Base-by-base conservation (phyloP, 2,888 invertebrate genomes). In the Pollenia amentaria region DNA sequence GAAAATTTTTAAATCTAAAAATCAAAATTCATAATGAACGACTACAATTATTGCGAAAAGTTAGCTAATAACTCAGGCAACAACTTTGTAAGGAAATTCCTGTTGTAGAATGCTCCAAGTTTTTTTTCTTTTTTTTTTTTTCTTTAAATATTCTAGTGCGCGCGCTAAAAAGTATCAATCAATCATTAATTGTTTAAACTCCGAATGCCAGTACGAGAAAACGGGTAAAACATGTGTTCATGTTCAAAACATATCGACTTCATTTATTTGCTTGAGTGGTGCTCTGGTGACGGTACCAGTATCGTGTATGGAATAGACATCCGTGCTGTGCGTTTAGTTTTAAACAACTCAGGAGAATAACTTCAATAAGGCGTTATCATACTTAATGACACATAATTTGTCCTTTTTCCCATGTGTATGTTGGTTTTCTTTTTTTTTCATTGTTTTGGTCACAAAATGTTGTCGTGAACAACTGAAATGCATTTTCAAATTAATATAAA, bases 381-480 rank as follows among this genome's bases (percentile, higher is more conserved):
- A 88, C 89, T 90, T 91, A 91, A 92, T 92, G 91, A 90, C 89
- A 90, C 90, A 87, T 90, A 91, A 91, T 92, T 91, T 91, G 90
- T 89, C 80, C 84, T 83, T 88, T 82, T 85, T 84, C 87, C 8
- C 18, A 14, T 14, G 60, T 69, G 57, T 57, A 48, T 21, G 38
- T 51, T 57, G 12, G 14, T 46, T 18, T 12, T 29, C 40, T 21
- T 21, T 0, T 4, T 62, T 29, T 62, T 62, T 64, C 76, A 81
- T 78, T 83, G 77, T 64, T 75, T 75, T 69, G 18, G 16, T 44
- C 57, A 64, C 46, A 67, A 84, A 79, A 84, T 69, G 21, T 67
- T 78, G 73, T 70, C 62, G 16, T 60, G 38, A 67, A 60, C 44
- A 78, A 62, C 69, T 38, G 12, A 67, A 79, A 80, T 79, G 53